These are phyloP conservation scores for Leuciscus waleckii DNA, from an alignment of 2,797 vertebrate genomes.

Conservation along the genomic window DNA sequence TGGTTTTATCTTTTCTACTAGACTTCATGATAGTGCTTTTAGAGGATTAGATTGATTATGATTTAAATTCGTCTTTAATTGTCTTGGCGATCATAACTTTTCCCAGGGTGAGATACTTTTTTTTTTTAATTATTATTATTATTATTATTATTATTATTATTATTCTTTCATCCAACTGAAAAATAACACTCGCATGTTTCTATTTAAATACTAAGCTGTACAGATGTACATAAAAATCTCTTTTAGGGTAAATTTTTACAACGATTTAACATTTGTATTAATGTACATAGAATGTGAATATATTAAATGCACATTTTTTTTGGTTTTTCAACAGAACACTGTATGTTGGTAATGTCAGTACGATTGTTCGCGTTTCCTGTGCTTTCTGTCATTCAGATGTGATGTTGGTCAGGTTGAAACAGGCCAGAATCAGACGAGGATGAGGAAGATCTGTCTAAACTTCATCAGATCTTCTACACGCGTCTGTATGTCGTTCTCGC, in stretches of 20 bases:
- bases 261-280: conserved; percentile 83
- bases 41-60: conserved; percentile 71
- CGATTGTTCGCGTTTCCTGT: conserved; percentile 59
- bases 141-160: not conserved
- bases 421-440: conserved; percentile 64
- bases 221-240: conserved; percentile 85
- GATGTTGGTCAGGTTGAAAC: conserved; percentile 66
- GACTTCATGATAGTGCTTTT: conserved; percentile 70
- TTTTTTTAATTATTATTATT: not conserved
- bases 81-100: conserved; percentile 77
- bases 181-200: conserved; percentile 84
- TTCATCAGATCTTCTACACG: conserved; percentile 73
- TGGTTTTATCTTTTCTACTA: conserved; percentile 60
- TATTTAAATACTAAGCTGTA: conserved; percentile 85
- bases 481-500: conserved; percentile 77
- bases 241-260: conserved; percentile 85
- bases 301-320: conserved; percentile 78
- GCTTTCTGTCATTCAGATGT: conserved; percentile 73
- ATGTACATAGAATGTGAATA: conserved; percentile 81
- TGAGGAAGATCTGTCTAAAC: conserved; percentile 59
- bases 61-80: conserved; percentile 75
- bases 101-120: conserved; percentile 80
- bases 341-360: conserved; percentile 67
- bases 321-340: conserved; percentile 66
- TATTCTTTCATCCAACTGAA: conserved; percentile 71